Conservation (phyloP, 1,140 invertebrate genomes). For the Callitettix versicolor region DNA sequence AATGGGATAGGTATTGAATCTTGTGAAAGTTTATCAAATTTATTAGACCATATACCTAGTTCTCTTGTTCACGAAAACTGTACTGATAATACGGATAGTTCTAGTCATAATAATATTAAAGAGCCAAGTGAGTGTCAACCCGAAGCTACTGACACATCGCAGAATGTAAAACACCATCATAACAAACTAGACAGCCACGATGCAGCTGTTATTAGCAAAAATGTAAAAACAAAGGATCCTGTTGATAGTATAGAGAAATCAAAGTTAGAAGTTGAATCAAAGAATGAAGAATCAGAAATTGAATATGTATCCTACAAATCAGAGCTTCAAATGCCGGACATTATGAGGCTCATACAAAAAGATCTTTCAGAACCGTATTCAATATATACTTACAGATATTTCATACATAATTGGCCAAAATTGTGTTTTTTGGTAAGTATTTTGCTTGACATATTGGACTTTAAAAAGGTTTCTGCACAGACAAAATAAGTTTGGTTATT, state of each 20-base stretch:
- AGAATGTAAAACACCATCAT: slow-evolving; percentile 1
- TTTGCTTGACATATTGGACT: neutral
- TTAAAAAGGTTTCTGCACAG: too few species aligned
- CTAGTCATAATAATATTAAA: slow-evolving; percentile 18
- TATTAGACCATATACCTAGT: slow-evolving; percentile 9
- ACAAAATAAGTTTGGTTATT: too few species aligned
- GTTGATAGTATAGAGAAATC: neutral
- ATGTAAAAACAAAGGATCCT: neutral
- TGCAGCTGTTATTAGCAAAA: neutral
- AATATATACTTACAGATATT: slow-evolving; percentile 99
- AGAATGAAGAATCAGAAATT: slow-evolving; percentile 26
- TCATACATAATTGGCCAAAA: slow-evolving; percentile 99
- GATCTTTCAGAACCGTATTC: slow-evolving; percentile 99
- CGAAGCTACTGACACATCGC: neutral
- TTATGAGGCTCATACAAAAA: slow-evolving; percentile 97
- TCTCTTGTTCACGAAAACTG: slow-evolving; percentile 2
- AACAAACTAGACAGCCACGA: neutral
- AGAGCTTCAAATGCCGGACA: slow-evolving; percentile 87
- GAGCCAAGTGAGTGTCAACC: slow-evolving; percentile 5
- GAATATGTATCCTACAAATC: slow-evolving; percentile 72
- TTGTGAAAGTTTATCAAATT: slow-evolving; percentile 10
- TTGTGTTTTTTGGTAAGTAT: slow-evolving; percentile 85
- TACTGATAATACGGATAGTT: slow-evolving; percentile 8
- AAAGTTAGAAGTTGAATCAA: neutral
- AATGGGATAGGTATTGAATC: slow-evolving; percentile 14